These are phyloP conservation scores for Karalla daura DNA, from an alignment of 2,797 vertebrate genomes.

Conservation along the genomic window DNA sequence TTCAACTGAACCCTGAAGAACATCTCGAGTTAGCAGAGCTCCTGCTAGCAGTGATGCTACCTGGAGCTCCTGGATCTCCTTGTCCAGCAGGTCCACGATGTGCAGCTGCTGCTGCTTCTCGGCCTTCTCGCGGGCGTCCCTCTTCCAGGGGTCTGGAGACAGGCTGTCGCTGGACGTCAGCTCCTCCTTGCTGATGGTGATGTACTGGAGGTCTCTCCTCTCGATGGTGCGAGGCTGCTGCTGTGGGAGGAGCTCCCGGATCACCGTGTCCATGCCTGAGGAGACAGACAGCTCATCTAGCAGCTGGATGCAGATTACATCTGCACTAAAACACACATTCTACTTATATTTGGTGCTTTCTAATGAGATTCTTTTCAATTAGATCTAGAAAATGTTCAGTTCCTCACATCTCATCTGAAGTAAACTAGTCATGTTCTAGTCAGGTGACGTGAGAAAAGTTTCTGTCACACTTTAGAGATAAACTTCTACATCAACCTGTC, in stretches of 20 bases:
- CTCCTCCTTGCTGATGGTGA: conserved; percentile 92
- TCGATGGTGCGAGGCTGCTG: conserved; percentile 98
- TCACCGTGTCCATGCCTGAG: conserved; percentile 89
- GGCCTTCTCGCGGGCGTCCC: conserved; percentile 95
- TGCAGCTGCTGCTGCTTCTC: conserved; percentile 99
- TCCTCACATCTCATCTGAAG: too few relatives aligned
- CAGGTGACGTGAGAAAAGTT: too few relatives aligned
- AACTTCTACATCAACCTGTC: too few relatives aligned
- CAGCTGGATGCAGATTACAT: too few relatives aligned
- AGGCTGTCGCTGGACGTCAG: conserved; percentile 93
- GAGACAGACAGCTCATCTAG: background rate
- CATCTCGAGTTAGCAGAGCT: too few relatives aligned
- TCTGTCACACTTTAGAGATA: too few relatives aligned
- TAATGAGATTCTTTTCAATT: too few relatives aligned
- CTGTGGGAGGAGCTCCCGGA: conserved; percentile 95
- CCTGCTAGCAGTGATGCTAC: too few relatives aligned
- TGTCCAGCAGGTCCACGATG: conserved; percentile 95
- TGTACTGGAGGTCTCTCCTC: conserved; percentile 92
- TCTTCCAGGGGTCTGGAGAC: conserved; percentile 98
- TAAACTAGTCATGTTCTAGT: too few relatives aligned
- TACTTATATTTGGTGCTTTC: too few relatives aligned
- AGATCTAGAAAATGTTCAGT: too few relatives aligned
- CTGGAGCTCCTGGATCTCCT: conserved; percentile 97
- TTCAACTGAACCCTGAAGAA: too few relatives aligned
- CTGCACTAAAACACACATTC: background rate